Percentiles rank a stretch among this genome's conserved stretches.
These are phyloP conservation scores for Perccottus glenii DNA, from an alignment of 2,113 vertebrate genomes.

Conservation along the genomic window DNA sequence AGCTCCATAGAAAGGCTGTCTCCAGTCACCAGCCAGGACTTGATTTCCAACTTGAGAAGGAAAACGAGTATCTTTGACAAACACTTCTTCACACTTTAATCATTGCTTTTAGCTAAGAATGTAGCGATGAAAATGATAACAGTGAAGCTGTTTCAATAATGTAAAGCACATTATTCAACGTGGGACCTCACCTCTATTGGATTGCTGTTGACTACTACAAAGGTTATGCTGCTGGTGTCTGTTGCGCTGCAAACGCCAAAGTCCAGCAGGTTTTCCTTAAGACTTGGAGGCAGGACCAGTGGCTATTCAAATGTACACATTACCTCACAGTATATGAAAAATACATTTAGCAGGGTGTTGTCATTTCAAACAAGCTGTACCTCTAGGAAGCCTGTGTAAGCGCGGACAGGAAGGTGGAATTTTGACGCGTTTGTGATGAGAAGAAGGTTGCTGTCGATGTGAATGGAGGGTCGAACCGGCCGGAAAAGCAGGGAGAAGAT, in stretches of 20 bases:
- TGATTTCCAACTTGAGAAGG: conserved; percentile 87
- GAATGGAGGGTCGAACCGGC: conserved; percentile 90
- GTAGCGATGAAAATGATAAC: too few relatives aligned
- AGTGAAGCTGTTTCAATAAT: neutral
- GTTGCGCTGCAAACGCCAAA: conserved; percentile 94
- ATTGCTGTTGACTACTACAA: conserved; percentile 95
- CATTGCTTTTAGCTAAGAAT: neutral
- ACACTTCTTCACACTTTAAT: conserved; percentile 7
- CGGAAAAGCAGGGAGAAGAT: conserved; percentile 94
- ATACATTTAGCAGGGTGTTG: too few relatives aligned
- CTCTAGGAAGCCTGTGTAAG: conserved; percentile 97
- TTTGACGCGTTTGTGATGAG: conserved; percentile 98
- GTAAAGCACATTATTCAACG: neutral
- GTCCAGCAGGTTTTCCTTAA: conserved; percentile 89
- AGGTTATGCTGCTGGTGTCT: conserved; percentile 89
- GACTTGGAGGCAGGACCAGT: conserved; percentile 88
- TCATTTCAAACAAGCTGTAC: conserved; percentile 65
- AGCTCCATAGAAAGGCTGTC: conserved; percentile 94
- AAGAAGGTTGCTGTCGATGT: conserved; percentile 96
- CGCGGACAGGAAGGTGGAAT: conserved; percentile 94
- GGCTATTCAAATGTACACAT: conserved; percentile 76
- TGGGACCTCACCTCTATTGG: conserved; percentile 90
- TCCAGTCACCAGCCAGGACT: conserved; percentile 95
- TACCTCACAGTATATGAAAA: neutral
- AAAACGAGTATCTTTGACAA: neutral